A percentile compares a stretch with the other conserved stretches of the same genome.
Evolutionary conservation across 1,140 invertebrate genomes (phyloP).

Genomic region (Ceratosolen fusciceps): DNA sequence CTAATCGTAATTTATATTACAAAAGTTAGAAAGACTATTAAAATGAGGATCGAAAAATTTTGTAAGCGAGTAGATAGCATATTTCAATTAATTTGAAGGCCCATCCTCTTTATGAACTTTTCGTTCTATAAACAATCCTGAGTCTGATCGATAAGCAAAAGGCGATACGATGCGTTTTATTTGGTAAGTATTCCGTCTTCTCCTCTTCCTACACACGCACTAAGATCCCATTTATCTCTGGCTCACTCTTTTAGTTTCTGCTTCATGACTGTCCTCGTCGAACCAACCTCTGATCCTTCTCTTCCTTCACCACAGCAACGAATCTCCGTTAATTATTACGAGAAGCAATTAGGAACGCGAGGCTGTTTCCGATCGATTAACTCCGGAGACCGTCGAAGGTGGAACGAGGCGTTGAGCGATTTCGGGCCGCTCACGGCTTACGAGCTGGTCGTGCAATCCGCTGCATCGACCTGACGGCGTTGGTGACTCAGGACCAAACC

Average conservation of each 20-base stretch:
- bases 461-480: neutral
- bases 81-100: too few species aligned
- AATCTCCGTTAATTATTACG: conserved; percentile 14
- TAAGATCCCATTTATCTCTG: too few species aligned
- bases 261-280: neutral
- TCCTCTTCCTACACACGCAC: neutral
- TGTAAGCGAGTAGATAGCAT: too few species aligned
- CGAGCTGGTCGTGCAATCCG: neutral
- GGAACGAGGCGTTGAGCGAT: neutral
- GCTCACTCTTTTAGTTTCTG: neutral
- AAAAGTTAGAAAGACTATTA: too few species aligned
- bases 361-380: neutral
- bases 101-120: too few species aligned
- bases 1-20: too few species aligned
- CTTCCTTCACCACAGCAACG: too few species aligned
- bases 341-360: conserved; percentile 8
- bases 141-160: conserved; percentile 28
- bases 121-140: conserved; percentile 26
- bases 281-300: neutral
- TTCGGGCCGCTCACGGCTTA: neutral
- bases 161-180: conserved; percentile 5
- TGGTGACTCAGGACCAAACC: neutral
- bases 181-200: neutral
- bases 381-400: neutral
- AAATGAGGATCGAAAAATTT: too few species aligned